Evolutionary conservation across 2,113 vertebrate species (phyloP).

Genomic region (Rissa tridactyla): DNA sequence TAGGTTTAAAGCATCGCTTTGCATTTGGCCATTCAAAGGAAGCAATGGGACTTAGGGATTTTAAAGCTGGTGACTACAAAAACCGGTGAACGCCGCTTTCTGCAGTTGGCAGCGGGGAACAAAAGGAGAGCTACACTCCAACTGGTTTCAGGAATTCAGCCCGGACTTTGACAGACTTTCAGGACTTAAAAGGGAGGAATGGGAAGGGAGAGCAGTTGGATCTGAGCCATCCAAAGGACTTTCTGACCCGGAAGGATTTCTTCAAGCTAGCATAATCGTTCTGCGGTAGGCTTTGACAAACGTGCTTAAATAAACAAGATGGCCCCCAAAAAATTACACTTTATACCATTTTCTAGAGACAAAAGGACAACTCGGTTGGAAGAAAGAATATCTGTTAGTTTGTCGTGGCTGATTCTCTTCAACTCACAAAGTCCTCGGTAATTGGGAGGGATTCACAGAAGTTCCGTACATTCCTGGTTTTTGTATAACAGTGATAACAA

Average conservation of each 20-base stretch:
- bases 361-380: constrained; percentile 19
- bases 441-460: constrained; percentile 27
- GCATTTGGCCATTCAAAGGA: constrained; percentile 52
- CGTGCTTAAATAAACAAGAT: constrained; percentile 33
- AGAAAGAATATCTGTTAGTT: constrained; percentile 48
- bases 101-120: constrained; percentile 41
- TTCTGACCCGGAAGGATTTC: constrained; percentile 61
- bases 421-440: neutral
- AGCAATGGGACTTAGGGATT: constrained; percentile 38
- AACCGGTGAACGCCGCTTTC: constrained; percentile 3
- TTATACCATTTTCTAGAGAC: constrained; percentile 31
- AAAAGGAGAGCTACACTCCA: constrained; percentile 67
- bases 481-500: neutral
- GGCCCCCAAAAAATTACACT: neutral
- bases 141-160: constrained; percentile 65
- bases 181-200: constrained; percentile 44
- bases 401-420: constrained; percentile 15
- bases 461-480: constrained; percentile 17
- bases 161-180: constrained; percentile 45
- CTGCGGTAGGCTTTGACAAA: constrained; percentile 18
- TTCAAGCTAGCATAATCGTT: constrained; percentile 25
- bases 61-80: constrained; percentile 55
- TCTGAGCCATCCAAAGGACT: constrained; percentile 40
- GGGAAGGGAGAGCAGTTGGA: constrained; percentile 26
- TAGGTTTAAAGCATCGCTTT: constrained; percentile 41